Conservation (phyloP, 2,888 invertebrate genomes). For the Agrilus mali region DNA sequence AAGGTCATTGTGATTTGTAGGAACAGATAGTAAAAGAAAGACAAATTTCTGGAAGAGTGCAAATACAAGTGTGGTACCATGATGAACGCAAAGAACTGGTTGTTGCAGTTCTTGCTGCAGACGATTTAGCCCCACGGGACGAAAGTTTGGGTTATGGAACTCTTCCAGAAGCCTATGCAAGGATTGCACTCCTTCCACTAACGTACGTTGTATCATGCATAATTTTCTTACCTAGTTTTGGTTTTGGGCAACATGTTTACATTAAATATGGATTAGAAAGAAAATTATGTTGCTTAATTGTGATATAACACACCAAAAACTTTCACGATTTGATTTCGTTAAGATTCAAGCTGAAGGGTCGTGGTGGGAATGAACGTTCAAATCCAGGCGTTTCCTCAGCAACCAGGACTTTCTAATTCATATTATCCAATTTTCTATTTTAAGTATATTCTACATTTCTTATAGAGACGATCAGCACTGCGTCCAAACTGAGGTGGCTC, state of each 20-base stretch:
- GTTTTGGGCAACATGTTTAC: neutral
- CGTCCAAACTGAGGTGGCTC: slow-evolving; percentile 73
- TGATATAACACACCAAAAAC: too few relatives aligned
- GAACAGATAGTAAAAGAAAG: slow-evolving; percentile 64
- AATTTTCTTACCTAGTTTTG: neutral
- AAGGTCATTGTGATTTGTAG: slow-evolving; percentile 30
- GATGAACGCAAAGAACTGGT: slow-evolving; percentile 70
- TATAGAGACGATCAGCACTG: slow-evolving; percentile 60
- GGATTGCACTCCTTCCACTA: slow-evolving; percentile 65
- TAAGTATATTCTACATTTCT: slow-evolving; percentile 4
- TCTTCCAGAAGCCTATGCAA: slow-evolving; percentile 74
- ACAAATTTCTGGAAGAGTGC: slow-evolving; percentile 65
- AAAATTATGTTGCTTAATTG: too few relatives aligned
- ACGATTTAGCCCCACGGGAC: slow-evolving; percentile 69
- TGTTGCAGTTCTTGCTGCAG: slow-evolving; percentile 74
- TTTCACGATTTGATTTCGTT: too few relatives aligned
- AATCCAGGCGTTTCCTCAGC: too few relatives aligned
- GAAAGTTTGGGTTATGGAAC: slow-evolving; percentile 64
- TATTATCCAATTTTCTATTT: neutral
- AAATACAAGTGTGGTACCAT: slow-evolving; percentile 83
- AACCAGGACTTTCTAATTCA: neutral
- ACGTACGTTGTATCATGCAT: slow-evolving; percentile 45
- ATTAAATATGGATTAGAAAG: too few relatives aligned
- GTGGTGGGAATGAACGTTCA: too few relatives aligned
- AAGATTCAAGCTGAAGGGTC: too few relatives aligned